Base-by-base conservation (phyloP, 2,797 vertebrate species). In the Balearica regulorum region DNA sequence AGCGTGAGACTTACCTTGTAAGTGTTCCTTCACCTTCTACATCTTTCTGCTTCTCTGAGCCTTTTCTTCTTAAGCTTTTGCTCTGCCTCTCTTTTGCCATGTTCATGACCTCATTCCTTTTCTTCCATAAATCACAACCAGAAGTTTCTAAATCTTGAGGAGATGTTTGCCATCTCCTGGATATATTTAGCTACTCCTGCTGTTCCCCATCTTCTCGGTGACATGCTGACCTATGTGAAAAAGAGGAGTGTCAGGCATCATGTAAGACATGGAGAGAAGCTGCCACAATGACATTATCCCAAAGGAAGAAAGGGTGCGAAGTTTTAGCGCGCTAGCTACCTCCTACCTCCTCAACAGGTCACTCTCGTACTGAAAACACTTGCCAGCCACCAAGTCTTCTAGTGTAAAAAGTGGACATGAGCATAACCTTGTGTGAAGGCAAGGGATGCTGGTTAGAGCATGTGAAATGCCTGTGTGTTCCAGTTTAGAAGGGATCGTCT, bases 61-160 rank as follows among this genome's bases (percentile, higher is more conserved):
- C 28, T 87, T 41, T 89, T 28, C 29, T 87, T 69, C 78, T 60
- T 54, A 24, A 51, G 43, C 9, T 22, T 70, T 90, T 92, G 90
- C 16, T 51, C 25, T 55, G 75, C n/a, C 12, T 48, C n/a, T 49
- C 48, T 88, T 86, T 68, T 81, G 68, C 77, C 60, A 51, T 60
- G 48, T 91, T 87, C 73, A 33, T 88, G 64, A 78, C 29, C 24
- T 95, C 85, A 90, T 83, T 90, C 53, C 66, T 77, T 93, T 94
- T 87, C 41, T 95, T 90, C 43, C 68, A 87, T 69, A 93, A 94
- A 95, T 60, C 54, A 82, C 48, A 73, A 95, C 73, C 83, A 89
- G 85, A 96, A 90, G n/a, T 91, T 91, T 94, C 66, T 87, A 76
- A 92, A 66, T 86, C 58, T 87, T 88, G 44, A 94, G 61, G 43